Conservation (phyloP, 1,140 invertebrate genomes). For the Himalopsyche phryganea region DNA sequence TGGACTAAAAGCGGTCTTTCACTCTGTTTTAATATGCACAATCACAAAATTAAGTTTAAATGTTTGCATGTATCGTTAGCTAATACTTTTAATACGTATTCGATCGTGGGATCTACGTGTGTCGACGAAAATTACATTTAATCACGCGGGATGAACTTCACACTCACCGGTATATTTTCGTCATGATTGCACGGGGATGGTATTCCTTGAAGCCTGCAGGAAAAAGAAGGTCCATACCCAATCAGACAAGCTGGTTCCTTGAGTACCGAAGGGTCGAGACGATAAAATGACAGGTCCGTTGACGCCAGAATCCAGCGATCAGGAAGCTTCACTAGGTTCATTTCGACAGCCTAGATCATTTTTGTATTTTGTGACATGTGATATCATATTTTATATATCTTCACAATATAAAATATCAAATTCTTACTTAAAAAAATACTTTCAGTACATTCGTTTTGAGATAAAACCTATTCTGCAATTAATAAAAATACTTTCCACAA, state of each 20-base stretch:
- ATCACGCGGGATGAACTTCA: too few species aligned
- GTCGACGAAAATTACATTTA: too few species aligned
- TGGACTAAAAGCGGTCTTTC: too few species aligned
- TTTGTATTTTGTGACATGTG: neutral
- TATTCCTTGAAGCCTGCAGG: conserved; percentile 39
- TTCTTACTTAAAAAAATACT: conserved; percentile 35
- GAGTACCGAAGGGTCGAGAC: conserved; percentile 36
- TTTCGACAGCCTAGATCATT: conserved; percentile 40
- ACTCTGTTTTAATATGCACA: too few species aligned
- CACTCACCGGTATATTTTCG: too few species aligned
- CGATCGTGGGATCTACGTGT: too few species aligned
- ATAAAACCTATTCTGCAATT: neutral
- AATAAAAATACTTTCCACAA: neutral
- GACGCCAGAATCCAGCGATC: conserved; percentile 46
- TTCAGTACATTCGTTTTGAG: neutral
- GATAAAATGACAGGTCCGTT: conserved; percentile 37
- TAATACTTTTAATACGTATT: too few species aligned
- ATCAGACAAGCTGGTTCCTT: conserved; percentile 38
- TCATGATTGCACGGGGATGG: conserved; percentile 37
- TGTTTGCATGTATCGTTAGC: too few species aligned
- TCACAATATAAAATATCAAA: conserved; percentile 38
- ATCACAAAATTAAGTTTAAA: too few species aligned
- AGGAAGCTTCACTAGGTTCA: conserved; percentile 41
- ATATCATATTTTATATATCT: neutral
- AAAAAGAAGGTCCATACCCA: conserved; percentile 35